Percentiles rank a stretch among this genome's conserved stretches.
These are phyloP conservation scores for Gadopsis marmoratus DNA, from an alignment of 2,797 vertebrate species.

Conservation along the genomic window DNA sequence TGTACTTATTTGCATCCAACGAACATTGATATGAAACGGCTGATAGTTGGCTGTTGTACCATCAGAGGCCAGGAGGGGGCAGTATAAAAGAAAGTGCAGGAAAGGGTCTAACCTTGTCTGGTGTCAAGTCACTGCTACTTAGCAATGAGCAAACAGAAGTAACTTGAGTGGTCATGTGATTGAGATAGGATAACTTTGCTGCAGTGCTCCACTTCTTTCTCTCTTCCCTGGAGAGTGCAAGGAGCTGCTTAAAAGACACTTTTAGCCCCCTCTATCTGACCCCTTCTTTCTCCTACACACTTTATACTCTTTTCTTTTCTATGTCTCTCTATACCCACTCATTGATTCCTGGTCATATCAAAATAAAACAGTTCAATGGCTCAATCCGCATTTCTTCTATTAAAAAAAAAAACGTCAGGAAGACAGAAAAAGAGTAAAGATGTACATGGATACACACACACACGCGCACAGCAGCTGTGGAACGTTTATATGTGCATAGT, in stretches of 20 bases:
- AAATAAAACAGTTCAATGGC: neutral
- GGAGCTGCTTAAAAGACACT: slow-evolving; percentile 58
- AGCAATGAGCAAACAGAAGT: slow-evolving; percentile 26
- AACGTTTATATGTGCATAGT: slow-evolving; percentile 18
- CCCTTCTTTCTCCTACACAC: slow-evolving; percentile 37
- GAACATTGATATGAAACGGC: neutral
- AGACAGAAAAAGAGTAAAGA: too few species aligned
- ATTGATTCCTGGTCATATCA: slow-evolving; percentile 14
- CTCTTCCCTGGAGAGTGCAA: slow-evolving; percentile 18
- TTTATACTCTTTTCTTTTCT: slow-evolving; percentile 12
- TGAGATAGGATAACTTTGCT: slow-evolving; percentile 52
- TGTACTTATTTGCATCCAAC: neutral
- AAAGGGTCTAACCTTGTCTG: neutral
- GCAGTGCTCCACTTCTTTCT: slow-evolving; percentile 33
- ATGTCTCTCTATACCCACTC: slow-evolving; percentile 15
- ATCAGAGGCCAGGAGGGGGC: slow-evolving; percentile 59
- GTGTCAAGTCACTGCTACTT: slow-evolving; percentile 22
- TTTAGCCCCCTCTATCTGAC: slow-evolving; percentile 39
- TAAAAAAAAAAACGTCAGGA: neutral
- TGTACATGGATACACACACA: neutral
- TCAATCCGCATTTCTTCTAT: slow-evolving; percentile 10
- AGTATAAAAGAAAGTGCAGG: slow-evolving; percentile 39
- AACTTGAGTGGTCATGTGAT: slow-evolving; percentile 59
- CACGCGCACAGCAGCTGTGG: slow-evolving; percentile 19
- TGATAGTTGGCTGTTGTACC: slow-evolving; percentile 9